These are phyloP conservation scores for Chirona hameri DNA, from an alignment of 2,888 invertebrate species.

Conservation along the genomic window DNA sequence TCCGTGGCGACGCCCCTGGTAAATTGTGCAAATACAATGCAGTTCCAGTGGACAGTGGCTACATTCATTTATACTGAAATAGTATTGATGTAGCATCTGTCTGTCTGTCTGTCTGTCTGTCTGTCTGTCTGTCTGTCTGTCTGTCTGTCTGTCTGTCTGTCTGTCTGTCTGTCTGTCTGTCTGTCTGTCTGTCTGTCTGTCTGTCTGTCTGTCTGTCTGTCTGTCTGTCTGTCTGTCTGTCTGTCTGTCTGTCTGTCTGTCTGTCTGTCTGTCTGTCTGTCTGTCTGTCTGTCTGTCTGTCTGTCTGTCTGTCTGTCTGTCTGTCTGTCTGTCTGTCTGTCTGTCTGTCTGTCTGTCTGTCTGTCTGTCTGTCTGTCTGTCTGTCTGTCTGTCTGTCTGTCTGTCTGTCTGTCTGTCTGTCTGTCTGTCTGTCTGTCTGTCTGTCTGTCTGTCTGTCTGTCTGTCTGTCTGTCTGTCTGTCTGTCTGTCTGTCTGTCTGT, in stretches of 20 bases:
- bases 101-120: conserved; percentile 4
- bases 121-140: conserved; percentile 1
- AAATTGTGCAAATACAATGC: too few species aligned
- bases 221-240: conserved; percentile 22
- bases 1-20: too few species aligned
- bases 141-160: conserved; percentile 27
- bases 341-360: conserved; percentile 23
- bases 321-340: conserved; percentile 23
- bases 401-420: too few species aligned
- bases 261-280: conserved; percentile 13
- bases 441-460: too few species aligned
- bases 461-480: too few species aligned
- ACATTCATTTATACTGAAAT: too few species aligned
- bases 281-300: conserved; percentile 22
- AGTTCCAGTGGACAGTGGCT: too few species aligned
- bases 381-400: too few species aligned
- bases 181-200: conserved; percentile 6
- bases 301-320: conserved; percentile 3
- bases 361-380: conserved; percentile 7
- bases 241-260: conserved; percentile 23
- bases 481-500: too few species aligned
- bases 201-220: conserved; percentile 23
- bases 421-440: too few species aligned
- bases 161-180: conserved; percentile 23
- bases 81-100: not conserved